phyloP scores from a whole-genome alignment of 2,797 vertebrate species.

The Chelidonichthys spinosus region DNA sequence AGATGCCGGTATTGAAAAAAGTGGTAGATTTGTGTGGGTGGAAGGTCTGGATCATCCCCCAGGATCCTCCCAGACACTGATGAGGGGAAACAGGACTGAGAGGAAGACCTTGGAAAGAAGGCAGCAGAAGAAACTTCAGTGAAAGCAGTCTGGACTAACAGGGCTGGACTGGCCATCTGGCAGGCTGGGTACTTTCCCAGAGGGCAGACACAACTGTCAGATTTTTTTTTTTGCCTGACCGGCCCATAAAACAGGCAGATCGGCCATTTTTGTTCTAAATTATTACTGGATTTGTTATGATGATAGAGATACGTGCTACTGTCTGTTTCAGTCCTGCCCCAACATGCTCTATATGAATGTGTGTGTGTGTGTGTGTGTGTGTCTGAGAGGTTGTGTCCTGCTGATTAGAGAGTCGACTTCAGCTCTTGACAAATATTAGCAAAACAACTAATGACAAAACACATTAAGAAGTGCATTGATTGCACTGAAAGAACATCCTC shows the following conservation, averaged over 20 bases:
- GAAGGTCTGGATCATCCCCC: constrained; percentile 15
- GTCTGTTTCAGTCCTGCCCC: neutral
- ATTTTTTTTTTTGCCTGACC: neutral
- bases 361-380: neutral
- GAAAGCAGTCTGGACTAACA: constrained; percentile 8
- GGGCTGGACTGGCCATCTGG: constrained; percentile 1
- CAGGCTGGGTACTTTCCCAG: neutral
- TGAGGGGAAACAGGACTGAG: constrained; percentile 25
- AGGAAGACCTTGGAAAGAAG: constrained; percentile 5
- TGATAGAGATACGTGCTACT: neutral
- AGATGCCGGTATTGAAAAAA: constrained; percentile 25
- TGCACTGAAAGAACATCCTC: neutral
- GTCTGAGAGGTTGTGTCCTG: neutral
- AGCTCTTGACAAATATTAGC: neutral
- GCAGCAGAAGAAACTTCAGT: constrained; percentile 27
- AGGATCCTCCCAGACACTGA: constrained; percentile 32
- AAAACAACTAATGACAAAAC: neutral
- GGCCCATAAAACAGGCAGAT: neutral
- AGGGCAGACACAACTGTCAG: constrained; percentile 3
- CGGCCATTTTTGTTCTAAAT: neutral
- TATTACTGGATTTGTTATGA: neutral
- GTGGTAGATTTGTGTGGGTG: constrained; percentile 1
- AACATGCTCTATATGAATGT: neutral
- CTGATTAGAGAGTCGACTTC: neutral
- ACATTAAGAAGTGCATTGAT: neutral